These are phyloP conservation scores for Ivindomyrus marchei DNA, from an alignment of 2,113 vertebrate genomes.

Conservation along the genomic window DNA sequence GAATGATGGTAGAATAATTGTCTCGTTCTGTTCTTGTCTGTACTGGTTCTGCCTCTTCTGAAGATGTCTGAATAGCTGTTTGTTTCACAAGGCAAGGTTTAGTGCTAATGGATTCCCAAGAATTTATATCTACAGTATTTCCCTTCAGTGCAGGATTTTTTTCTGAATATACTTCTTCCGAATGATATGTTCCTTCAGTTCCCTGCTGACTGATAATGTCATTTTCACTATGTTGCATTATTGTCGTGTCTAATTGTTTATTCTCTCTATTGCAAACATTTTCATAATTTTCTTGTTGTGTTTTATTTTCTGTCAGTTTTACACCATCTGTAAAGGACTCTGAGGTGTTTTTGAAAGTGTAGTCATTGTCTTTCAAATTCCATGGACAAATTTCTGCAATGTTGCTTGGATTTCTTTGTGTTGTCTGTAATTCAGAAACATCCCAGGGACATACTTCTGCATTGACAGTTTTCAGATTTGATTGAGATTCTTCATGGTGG, in stretches of 20 bases:
- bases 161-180: constrained; percentile 40
- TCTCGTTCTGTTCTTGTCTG: constrained; percentile 27
- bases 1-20: constrained; percentile 41
- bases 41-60: constrained; percentile 43
- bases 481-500: not conserved
- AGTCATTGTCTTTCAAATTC: constrained; percentile 46
- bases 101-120: constrained; percentile 39
- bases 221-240: not conserved
- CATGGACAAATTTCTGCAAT: constrained; percentile 49
- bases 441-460: constrained; percentile 42
- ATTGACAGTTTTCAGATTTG: not conserved
- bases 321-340: not conserved
- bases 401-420: constrained; percentile 31
- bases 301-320: not conserved
- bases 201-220: not conserved
- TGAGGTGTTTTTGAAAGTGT: not conserved
- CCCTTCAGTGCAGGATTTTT: constrained; percentile 38
- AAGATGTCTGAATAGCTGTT: constrained; percentile 28
- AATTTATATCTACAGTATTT: constrained; percentile 33
- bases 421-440: not conserved
- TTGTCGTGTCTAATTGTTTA: not conserved
- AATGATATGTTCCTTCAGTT: not conserved
- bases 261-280: not conserved
- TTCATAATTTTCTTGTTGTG: constrained; percentile 21
- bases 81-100: constrained; percentile 22